These are phyloP conservation scores for Copidosoma floridanum DNA, from an alignment of 1,140 invertebrate species.

Conservation along the genomic window DNA sequence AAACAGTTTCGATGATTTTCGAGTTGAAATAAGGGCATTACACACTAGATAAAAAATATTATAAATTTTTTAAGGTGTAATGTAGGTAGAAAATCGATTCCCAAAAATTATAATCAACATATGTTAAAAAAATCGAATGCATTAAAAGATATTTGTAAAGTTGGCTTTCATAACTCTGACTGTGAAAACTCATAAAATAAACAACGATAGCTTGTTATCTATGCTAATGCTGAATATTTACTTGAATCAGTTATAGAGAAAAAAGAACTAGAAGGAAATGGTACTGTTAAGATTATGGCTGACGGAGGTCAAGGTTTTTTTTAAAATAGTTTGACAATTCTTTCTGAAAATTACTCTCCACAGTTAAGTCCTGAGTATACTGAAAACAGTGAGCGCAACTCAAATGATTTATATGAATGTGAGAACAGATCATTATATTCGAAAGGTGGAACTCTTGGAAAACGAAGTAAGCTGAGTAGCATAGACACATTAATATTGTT, in stretches of 20 bases:
- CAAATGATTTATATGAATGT: not conserved
- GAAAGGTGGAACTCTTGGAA: not conserved
- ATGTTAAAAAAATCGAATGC: conserved; percentile 1
- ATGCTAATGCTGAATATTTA: conserved; percentile 12
- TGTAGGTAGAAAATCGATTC: conserved; percentile 14
- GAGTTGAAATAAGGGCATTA: not conserved
- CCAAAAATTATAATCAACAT: conserved; percentile 2
- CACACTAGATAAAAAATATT: conserved; percentile 16
- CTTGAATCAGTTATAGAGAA: conserved; percentile 7
- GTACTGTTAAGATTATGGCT: not conserved
- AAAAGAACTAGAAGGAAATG: conserved; percentile 7
- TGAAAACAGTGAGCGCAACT: too few species aligned
- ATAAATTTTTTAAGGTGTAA: conserved; percentile 21
- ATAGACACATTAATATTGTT: conserved; percentile 15
- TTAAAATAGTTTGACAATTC: conserved; percentile 9
- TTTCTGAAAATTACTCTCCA: not conserved
- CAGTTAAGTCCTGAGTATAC: not conserved
- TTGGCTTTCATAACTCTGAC: conserved; percentile 9
- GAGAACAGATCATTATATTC: not conserved
- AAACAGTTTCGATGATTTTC: conserved; percentile 13
- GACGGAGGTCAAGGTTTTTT: not conserved
- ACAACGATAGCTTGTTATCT: conserved; percentile 4
- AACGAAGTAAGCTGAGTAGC: not conserved
- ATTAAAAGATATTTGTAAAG: conserved; percentile 11
- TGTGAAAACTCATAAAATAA: not conserved